Percentiles rank a stretch among this genome's conserved stretches.
Evolutionary conservation across 2,888 invertebrate species (phyloP).

Genomic region (Parasteatoda lunata): DNA sequence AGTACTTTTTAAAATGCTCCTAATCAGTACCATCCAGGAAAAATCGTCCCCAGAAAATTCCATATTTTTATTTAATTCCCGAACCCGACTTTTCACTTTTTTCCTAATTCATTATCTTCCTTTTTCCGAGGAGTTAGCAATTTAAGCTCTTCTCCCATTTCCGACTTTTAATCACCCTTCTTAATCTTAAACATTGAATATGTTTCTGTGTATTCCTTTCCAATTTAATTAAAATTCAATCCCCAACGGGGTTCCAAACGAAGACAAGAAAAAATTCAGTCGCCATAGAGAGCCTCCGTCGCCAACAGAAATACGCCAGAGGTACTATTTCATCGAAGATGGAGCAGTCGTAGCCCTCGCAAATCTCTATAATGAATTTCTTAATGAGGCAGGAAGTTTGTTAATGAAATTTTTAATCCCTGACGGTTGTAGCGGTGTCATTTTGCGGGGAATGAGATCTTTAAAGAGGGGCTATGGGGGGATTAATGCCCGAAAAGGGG

Average conservation of each 20-base stretch:
- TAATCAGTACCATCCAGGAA: neutral
- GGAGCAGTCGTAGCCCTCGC: conserved; percentile 2
- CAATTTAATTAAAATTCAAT: conserved; percentile 58
- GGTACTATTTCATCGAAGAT: conserved; percentile 35
- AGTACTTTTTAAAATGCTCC: neutral
- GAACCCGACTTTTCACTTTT: neutral
- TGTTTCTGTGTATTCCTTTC: conserved; percentile 48
- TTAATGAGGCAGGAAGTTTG: conserved; percentile 62
- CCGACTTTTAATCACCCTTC: neutral
- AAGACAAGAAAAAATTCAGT: neutral
- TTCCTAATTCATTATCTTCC: neutral
- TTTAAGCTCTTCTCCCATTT: neutral
- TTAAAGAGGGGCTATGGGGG: conserved; percentile 16
- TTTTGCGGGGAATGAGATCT: conserved; percentile 44
- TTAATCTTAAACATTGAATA: conserved; percentile 26
- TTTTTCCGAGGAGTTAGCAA: neutral
- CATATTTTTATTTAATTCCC: neutral
- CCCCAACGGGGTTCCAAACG: conserved; percentile 17
- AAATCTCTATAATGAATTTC: conserved; percentile 61
- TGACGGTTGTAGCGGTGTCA: conserved; percentile 48
- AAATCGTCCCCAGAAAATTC: neutral
- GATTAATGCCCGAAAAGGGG: conserved; percentile 26
- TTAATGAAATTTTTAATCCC: conserved; percentile 65
- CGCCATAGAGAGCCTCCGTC: neutral
- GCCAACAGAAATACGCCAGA: conserved; percentile 7